phyloP scores from a whole-genome alignment of 2,113 vertebrate species.

The Pteronura brasiliensis region DNA sequence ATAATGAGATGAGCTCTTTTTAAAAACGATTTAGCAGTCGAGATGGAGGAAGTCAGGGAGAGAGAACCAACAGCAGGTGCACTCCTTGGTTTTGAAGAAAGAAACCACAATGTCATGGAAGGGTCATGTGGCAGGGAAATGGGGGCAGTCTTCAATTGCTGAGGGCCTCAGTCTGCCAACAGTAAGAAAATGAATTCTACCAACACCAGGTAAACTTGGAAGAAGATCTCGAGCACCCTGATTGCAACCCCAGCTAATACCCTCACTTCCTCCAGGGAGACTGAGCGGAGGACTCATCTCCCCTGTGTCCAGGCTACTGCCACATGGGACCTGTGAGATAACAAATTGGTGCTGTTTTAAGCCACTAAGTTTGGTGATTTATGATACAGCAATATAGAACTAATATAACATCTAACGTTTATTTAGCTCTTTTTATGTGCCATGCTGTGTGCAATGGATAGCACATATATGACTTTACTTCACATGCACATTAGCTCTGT shows the following conservation, averaged over 20 bases:
- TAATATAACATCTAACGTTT: not conserved
- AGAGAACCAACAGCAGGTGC: not conserved
- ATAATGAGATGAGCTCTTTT: not conserved
- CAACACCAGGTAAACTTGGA: not conserved
- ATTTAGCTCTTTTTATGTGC: not conserved
- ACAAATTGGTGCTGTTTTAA: not conserved
- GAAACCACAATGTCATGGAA: not conserved
- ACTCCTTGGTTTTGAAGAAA: not conserved
- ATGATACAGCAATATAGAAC: not conserved
- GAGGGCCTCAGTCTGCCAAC: not conserved
- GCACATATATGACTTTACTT: not conserved
- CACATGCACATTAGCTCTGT: not conserved
- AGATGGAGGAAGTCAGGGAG: not conserved
- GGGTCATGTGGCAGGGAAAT: not conserved
- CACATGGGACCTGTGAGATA: rapidly evolving
- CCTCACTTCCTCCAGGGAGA: not conserved
- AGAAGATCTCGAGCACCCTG: not conserved
- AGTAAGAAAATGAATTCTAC: not conserved
- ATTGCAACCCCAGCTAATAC: not conserved
- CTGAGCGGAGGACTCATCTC: not conserved
- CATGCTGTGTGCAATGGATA: not conserved
- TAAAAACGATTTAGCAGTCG: not conserved
- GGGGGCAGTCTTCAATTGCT: not conserved
- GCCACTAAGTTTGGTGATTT: not conserved
- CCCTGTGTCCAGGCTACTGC: not conserved